Conservation (phyloP, 2,113 vertebrate genomes). For the Eolophus roseicapilla region DNA sequence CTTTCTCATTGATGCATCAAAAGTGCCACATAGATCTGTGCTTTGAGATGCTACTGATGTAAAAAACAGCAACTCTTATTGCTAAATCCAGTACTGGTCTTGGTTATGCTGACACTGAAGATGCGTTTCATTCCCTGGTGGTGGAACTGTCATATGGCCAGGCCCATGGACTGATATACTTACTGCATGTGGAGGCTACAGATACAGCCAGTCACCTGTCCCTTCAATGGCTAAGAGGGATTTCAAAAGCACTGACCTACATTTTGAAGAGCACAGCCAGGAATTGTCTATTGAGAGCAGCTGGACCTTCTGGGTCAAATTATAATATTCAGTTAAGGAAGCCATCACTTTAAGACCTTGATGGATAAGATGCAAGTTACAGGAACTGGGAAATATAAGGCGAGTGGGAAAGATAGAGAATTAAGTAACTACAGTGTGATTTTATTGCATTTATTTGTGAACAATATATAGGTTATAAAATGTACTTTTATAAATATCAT, state of each 20-base stretch:
- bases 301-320: constrained; percentile 40
- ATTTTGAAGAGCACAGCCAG: constrained; percentile 23
- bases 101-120: constrained; percentile 15
- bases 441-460: background rate
- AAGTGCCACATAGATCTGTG: background rate
- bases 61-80: background rate
- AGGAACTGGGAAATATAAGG: background rate
- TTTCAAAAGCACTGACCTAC: constrained; percentile 30
- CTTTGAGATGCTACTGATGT: background rate
- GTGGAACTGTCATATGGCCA: background rate
- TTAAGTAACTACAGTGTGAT: background rate
- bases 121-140: background rate
- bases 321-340: background rate
- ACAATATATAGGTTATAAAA: background rate
- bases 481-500: background rate
- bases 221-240: background rate
- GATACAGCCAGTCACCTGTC: constrained; percentile 47
- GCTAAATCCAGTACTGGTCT: constrained; percentile 16
- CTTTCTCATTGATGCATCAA: background rate
- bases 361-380: background rate
- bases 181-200: background rate
- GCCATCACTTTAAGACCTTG: background rate
- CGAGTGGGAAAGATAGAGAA: background rate
- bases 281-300: background rate
- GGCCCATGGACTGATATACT: background rate